These are phyloP conservation scores for Nowickia ferox DNA, from an alignment of 2,888 invertebrate genomes.

Conservation along the genomic window DNA sequence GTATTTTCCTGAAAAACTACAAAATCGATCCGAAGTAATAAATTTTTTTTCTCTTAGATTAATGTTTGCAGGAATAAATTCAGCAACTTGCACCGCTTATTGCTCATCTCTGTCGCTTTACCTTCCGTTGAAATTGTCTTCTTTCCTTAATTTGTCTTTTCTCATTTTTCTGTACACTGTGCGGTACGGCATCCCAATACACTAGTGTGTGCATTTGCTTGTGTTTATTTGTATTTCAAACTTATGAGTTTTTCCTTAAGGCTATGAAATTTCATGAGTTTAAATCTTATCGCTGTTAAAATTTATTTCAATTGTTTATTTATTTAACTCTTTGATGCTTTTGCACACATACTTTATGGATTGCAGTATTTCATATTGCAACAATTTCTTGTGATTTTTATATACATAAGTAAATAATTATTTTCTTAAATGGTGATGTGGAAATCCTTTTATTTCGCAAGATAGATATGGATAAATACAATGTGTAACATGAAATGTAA, in stretches of 20 bases:
- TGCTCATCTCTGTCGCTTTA: constrained; percentile 41
- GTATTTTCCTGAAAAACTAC: no score
- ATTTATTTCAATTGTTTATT: constrained; percentile 71
- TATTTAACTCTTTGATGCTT: constrained; percentile 61
- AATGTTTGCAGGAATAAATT: background rate
- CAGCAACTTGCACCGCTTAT: background rate
- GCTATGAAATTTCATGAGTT: constrained; percentile 73
- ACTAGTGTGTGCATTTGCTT: background rate
- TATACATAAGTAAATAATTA: constrained; percentile 22
- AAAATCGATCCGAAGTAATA: no score
- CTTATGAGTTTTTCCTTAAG: constrained; percentile 72
- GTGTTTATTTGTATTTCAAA: constrained; percentile 54
- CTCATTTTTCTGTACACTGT: constrained; percentile 31
- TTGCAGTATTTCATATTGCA: constrained; percentile 50
- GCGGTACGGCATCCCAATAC: constrained; percentile 10
- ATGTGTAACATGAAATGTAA: background rate
- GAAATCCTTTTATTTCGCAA: constrained; percentile 2
- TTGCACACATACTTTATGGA: constrained; percentile 60
- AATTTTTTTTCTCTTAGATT: no score
- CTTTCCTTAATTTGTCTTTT: constrained; percentile 63
- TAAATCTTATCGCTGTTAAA: constrained; percentile 70
- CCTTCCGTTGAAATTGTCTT: constrained; percentile 52
- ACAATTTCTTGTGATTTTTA: constrained; percentile 35
- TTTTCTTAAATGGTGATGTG: constrained; percentile 12
- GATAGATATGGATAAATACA: background rate